phyloP scores from a whole-genome alignment of 1,140 invertebrate genomes.

The Zaprionus taronus region DNA sequence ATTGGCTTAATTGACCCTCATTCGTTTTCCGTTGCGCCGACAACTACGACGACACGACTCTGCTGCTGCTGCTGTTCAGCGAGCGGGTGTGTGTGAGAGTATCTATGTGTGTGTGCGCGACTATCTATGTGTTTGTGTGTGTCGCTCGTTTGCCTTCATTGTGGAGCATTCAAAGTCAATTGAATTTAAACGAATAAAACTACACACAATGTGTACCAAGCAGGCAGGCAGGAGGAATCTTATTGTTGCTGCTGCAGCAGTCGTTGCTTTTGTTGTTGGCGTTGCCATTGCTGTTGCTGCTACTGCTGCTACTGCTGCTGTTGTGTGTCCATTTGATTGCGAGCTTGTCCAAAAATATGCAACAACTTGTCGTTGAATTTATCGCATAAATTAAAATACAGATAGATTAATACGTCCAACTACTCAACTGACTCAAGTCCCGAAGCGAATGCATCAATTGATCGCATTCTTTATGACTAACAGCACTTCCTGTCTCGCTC shows the following conservation, averaged over 20 bases:
- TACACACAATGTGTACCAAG: conserved; percentile 65
- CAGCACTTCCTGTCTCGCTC: conserved; percentile 34
- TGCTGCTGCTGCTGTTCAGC: neutral
- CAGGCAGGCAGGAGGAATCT: conserved; percentile 3
- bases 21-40: conserved; percentile 78
- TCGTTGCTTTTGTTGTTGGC: conserved; percentile 21
- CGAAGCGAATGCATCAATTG: conserved; percentile 26
- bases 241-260: conserved; percentile 17
- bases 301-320: conserved; percentile 17
- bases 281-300: neutral
- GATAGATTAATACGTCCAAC: conserved; percentile 67
- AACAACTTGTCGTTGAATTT: conserved; percentile 62
- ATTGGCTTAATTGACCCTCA: conserved; percentile 84
- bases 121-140: conserved; percentile 19
- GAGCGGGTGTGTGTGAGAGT: neutral
- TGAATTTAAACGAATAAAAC: conserved; percentile 82
- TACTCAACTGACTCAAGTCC: conserved; percentile 28
- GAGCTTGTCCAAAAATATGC: conserved; percentile 48
- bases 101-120: neutral
- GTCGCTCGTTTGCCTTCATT: conserved; percentile 71
- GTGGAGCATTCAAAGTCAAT: conserved; percentile 82
- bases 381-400: conserved; percentile 69
- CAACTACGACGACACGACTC: conserved; percentile 54
- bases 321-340: conserved; percentile 15
- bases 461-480: conserved; percentile 43